Evolutionary conservation across 2,797 vertebrate genomes (phyloP).

Genomic region (Oryzias dopingdopingensis): DNA sequence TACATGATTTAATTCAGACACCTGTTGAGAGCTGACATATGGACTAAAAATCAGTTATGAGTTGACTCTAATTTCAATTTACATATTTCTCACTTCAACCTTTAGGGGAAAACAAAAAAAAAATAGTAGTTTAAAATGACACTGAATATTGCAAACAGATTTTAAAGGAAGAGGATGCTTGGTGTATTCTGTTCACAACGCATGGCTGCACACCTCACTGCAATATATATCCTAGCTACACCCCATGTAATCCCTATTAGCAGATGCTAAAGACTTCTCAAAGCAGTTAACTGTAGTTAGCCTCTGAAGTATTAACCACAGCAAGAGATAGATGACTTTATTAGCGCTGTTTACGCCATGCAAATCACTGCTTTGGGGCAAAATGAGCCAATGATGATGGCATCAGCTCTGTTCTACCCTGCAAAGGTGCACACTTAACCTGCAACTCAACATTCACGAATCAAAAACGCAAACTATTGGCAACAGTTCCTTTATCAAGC

Average conservation of each 20-base stretch:
- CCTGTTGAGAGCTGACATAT: slow-evolving; percentile 41
- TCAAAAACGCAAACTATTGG: slow-evolving; percentile 46
- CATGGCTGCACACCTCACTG: slow-evolving; percentile 35
- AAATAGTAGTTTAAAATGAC: slow-evolving; percentile 5
- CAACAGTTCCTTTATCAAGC: slow-evolving; percentile 48
- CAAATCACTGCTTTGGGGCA: slow-evolving; percentile 45
- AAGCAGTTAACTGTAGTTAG: slow-evolving; percentile 65
- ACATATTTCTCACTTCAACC: slow-evolving; percentile 28
- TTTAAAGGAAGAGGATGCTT: slow-evolving; percentile 30
- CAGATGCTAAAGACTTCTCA: slow-evolving; percentile 69
- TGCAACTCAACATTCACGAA: slow-evolving; percentile 12
- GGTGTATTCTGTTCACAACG: slow-evolving; percentile 48
- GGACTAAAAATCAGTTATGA: slow-evolving; percentile 25
- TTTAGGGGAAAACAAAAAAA: slow-evolving; percentile 5
- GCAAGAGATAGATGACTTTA: slow-evolving; percentile 63
- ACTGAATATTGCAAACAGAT: slow-evolving; percentile 17
- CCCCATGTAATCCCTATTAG: slow-evolving; percentile 73
- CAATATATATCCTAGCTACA: slow-evolving; percentile 71
- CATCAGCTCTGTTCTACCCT: slow-evolving; percentile 46
- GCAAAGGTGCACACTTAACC: slow-evolving; percentile 12
- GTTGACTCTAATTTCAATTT: slow-evolving; percentile 25
- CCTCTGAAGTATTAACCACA: slow-evolving; percentile 61
- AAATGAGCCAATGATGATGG: slow-evolving; percentile 37
- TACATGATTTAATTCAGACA: slow-evolving; percentile 49
- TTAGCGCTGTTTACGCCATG: slow-evolving; percentile 56